phyloP scores from a whole-genome alignment of 1,140 invertebrate genomes.

The Drosophila sp. region DNA sequence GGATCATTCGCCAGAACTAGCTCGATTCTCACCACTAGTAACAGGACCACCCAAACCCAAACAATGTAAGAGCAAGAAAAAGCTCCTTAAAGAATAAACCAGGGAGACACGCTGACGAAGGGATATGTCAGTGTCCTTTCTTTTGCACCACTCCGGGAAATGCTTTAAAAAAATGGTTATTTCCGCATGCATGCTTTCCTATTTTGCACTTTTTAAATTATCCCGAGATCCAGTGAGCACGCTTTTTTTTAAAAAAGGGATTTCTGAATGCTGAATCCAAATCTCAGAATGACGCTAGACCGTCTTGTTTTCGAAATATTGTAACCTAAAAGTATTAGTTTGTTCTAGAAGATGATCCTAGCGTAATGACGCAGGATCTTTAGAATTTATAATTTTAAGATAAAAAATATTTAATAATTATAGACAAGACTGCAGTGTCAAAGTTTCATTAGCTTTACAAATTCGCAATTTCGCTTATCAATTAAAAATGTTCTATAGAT shows the following conservation, averaged over 20 bases:
- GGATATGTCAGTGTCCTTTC: not conserved
- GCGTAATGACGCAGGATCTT: not conserved
- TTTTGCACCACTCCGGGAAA: not conserved
- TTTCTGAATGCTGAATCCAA: not conserved
- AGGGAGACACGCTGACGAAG: not conserved
- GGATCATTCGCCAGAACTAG: conserved; percentile 90
- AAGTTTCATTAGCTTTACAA: conserved; percentile 4
- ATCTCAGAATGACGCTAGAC: not conserved
- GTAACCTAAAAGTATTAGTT: conserved; percentile 10
- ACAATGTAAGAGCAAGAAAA: conserved; percentile 40
- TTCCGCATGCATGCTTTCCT: not conserved
- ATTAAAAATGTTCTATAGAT: not conserved
- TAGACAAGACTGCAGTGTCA: conserved; percentile 1
- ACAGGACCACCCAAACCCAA: conserved; percentile 89
- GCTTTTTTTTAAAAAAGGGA: not conserved
- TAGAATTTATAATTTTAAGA: conserved; percentile 5
- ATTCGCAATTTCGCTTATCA: not conserved
- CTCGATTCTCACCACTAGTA: conserved; percentile 91
- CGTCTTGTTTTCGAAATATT: conserved; percentile 10
- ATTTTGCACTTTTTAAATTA: not conserved
- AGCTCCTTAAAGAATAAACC: conserved; percentile 1
- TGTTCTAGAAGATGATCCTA: not conserved
- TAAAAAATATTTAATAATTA: not conserved
- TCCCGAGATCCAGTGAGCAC: not conserved
- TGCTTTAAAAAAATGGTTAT: not conserved